These are phyloP conservation scores for Melieria omissa DNA, from an alignment of 2,888 invertebrate genomes.

Conservation along the genomic window DNA sequence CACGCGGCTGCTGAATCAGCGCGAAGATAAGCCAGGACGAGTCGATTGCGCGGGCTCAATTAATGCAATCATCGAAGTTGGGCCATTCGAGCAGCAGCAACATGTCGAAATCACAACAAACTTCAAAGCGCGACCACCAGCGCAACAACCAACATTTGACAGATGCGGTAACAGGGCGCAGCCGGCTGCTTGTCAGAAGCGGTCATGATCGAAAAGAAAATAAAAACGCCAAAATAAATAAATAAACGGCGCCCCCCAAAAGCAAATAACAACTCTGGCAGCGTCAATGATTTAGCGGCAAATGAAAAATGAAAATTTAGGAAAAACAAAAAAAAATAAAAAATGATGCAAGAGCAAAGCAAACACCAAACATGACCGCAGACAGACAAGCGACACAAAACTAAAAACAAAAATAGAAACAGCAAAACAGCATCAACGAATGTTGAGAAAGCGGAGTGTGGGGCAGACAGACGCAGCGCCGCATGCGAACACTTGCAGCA, in stretches of 20 bases:
- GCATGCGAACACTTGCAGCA: constrained; percentile 1
- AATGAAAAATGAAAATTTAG: background rate
- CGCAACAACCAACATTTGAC: too few relatives aligned
- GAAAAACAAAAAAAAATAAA: background rate
- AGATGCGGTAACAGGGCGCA: background rate
- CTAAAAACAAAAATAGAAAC: background rate
- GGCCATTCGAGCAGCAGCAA: background rate
- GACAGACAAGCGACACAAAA: constrained; percentile 12
- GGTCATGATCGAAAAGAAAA: background rate
- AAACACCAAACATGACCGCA: constrained; percentile 14
- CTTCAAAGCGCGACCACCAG: too few relatives aligned
- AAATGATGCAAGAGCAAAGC: background rate
- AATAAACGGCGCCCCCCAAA: too few relatives aligned
- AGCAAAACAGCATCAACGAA: background rate
- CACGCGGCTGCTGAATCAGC: too few relatives aligned
- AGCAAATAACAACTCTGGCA: too few relatives aligned
- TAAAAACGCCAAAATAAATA: background rate
- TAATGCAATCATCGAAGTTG: background rate
- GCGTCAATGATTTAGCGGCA: too few relatives aligned
- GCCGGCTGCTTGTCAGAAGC: background rate
- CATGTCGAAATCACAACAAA: background rate
- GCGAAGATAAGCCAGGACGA: background rate
- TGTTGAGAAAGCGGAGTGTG: background rate
- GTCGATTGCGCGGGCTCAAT: background rate
- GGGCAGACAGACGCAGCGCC: background rate